Evolutionary conservation across 1,140 invertebrate species (phyloP), one percentile per base, ranked within the genome.

Genomic region (Rhizoglyphus robini): DNA sequence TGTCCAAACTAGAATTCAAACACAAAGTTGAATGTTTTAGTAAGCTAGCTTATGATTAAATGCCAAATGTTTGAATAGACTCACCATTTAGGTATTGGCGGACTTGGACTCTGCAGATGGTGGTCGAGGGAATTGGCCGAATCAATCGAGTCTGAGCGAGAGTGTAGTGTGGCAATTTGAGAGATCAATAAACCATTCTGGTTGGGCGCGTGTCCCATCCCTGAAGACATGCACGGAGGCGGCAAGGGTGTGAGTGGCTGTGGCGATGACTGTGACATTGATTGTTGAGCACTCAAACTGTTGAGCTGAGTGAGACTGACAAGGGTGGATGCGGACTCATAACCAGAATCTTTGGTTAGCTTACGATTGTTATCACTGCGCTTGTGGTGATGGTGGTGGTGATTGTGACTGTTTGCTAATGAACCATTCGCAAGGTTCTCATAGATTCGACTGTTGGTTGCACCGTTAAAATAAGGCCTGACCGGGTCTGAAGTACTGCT

Each of bases 261-360:
- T 32, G 29, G 8, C 23, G 41, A 49, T 51, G 18, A n/a, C n/a
- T 48, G 4, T 32, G 29, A 5, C 15, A 25, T 36, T 36, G 29
- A 18, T 34, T 8, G 41, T 64, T 3, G 29, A 57, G 36, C 8
- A 8, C 8, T 54, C 8, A 8, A 59, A 29, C 2, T 46, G 58
- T 60, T 60, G 29, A 34, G 13, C 30, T 29, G 27, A 8, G 58
- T 60, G n/a, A 60, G 8, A 46, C 58, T 60, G 29, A 60, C 58
- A 29, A 60, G 36, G n/a, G 63, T 51, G 5, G 63, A 64, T 23
- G 63, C 54, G 13, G 63, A 64, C 29, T 64, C 63, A 38, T 64
- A 64, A 2, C 63, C 63, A 34, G 38, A 48, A 64, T 64, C 63
- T 51, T 64, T 64, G 15, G 63, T 64, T n/a, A 64, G 25, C 27